Percentiles rank a stretch among this genome's conserved stretches.
Evolutionary conservation across 1,140 invertebrate species (phyloP).

Genomic region (Phthorimaea operculella): DNA sequence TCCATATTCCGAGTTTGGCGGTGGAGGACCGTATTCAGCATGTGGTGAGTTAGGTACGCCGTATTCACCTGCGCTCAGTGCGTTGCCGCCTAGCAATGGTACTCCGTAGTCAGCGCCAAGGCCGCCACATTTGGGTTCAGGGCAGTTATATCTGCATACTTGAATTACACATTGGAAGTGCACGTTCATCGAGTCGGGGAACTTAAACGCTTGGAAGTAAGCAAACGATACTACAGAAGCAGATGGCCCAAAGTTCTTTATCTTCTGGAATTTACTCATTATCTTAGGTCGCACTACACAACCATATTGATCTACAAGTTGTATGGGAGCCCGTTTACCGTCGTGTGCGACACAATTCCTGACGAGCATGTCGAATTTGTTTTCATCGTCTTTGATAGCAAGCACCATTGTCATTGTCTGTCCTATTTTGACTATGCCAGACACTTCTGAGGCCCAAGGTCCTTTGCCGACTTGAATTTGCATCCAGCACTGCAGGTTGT

Average conservation of each 20-base stretch:
- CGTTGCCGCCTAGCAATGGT: slow-evolving; percentile 71
- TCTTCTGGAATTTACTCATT: slow-evolving; percentile 95
- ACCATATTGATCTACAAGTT: slow-evolving; percentile 91
- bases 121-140: slow-evolving; percentile 87
- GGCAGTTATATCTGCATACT: slow-evolving; percentile 93
- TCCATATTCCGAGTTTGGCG: slow-evolving; percentile 74
- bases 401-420: slow-evolving; percentile 97
- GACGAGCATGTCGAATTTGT: slow-evolving; percentile 95
- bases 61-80: slow-evolving; percentile 73
- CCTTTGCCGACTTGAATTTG: slow-evolving; percentile 95
- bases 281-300: slow-evolving; percentile 94
- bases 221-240: slow-evolving; percentile 94
- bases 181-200: slow-evolving; percentile 97
- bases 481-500: slow-evolving; percentile 97
- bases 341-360: slow-evolving; percentile 95
- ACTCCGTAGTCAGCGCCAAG: slow-evolving; percentile 77
- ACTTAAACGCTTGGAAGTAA: slow-evolving; percentile 97
- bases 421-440: slow-evolving; percentile 94
- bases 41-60: slow-evolving; percentile 72
- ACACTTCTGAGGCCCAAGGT: slow-evolving; percentile 94
- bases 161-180: slow-evolving; percentile 98
- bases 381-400: slow-evolving; percentile 95
- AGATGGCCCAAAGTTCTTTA: slow-evolving; percentile 94
- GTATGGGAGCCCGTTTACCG: slow-evolving; percentile 91
- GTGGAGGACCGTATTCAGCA: slow-evolving; percentile 77